Conservation (phyloP, 2,113 vertebrate species). For the Tautogolabrus adspersus region DNA sequence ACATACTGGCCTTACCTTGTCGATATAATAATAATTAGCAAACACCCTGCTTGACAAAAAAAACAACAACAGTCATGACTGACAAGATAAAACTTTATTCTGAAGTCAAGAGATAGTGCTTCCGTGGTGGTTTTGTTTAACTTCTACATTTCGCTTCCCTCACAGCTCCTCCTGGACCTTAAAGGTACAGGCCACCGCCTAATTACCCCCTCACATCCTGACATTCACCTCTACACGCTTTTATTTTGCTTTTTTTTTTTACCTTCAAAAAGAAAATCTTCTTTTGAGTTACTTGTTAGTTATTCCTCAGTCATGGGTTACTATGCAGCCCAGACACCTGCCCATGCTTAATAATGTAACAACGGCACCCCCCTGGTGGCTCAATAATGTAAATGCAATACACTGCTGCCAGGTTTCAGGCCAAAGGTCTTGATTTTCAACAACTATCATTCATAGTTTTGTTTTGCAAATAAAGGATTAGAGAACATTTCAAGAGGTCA, state of each 20-base stretch:
- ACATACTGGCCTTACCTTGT: no score
- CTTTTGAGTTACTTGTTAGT: rapidly evolving
- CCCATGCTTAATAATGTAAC: not conserved
- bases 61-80: not conserved
- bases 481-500: no score
- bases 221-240: not conserved
- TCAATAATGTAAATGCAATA: not conserved
- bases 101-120: constrained; percentile 1
- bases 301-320: not conserved
- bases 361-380: constrained; percentile 44
- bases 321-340: not conserved
- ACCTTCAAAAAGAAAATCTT: not conserved
- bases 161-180: constrained; percentile 66
- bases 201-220: not conserved
- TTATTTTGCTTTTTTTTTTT: rapidly evolving
- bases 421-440: constrained; percentile 8
- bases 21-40: no score
- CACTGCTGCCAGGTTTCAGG: not conserved
- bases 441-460: not conserved
- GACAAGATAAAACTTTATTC: constrained; percentile 18
- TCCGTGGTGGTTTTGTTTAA: constrained; percentile 12
- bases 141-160: constrained; percentile 45
- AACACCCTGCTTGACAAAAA: no score
- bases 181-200: constrained; percentile 60
- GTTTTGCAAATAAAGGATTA: no score